These are phyloP conservation scores for Euwallacea similis DNA, from an alignment of 1,140 invertebrate species.

Conservation along the genomic window DNA sequence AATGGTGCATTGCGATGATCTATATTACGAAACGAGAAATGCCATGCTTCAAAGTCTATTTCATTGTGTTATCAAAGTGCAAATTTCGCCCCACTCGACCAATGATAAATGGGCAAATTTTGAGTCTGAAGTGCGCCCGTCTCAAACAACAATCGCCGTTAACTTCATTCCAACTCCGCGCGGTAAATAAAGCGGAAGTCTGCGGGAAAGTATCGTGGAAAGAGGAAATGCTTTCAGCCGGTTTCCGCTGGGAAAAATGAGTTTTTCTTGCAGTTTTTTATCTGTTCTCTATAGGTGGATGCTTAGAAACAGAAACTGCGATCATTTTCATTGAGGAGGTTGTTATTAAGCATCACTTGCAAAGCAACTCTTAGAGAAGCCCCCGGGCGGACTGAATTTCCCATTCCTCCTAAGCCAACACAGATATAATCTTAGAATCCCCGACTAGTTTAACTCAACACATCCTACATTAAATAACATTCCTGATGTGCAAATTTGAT, in stretches of 20 bases:
- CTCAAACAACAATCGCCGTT: constrained; percentile 10
- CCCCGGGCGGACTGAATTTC: too few relatives aligned
- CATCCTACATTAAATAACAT: too few relatives aligned
- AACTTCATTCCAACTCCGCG: constrained; percentile 1
- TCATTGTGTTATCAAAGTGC: not conserved
- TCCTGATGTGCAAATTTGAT: too few relatives aligned
- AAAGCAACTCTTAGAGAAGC: too few relatives aligned
- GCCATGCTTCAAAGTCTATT: too few relatives aligned
- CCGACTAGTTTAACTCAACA: too few relatives aligned
- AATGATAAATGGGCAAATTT: constrained; percentile 10
- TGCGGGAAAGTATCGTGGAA: constrained; percentile 13
- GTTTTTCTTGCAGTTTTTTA: constrained; percentile 8
- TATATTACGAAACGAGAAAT: not conserved
- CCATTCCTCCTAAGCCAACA: too few relatives aligned
- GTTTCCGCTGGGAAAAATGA: constrained; percentile 9
- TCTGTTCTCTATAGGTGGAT: not conserved
- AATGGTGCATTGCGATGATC: not conserved
- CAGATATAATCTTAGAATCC: too few relatives aligned
- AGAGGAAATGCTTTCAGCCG: constrained; percentile 7
- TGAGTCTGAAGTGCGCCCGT: not conserved
- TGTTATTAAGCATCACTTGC: too few relatives aligned
- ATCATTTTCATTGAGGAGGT: not conserved
- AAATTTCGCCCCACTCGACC: not conserved
- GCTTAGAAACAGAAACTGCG: not conserved
- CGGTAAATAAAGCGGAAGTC: constrained; percentile 13